Evolutionary conservation across 2,888 invertebrate genomes (phyloP), one percentile per base, ranked within the genome.

Genomic region (Nomada lathburiana): DNA sequence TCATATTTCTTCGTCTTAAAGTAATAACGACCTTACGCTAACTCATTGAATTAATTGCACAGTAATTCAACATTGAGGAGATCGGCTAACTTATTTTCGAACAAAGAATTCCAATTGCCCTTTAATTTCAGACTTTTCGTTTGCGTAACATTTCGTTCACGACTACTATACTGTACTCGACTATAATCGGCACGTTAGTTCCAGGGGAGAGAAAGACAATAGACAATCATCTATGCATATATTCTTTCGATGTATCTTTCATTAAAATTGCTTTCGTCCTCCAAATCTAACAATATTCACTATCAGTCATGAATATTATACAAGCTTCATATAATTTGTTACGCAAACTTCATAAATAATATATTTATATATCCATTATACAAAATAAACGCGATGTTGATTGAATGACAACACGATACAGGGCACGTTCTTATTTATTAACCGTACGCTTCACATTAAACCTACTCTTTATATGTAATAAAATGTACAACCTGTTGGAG

Each of bases 401-500:
- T 69, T 9, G 11, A 63, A 65, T 52, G 36, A 75, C 57, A 67
- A 65, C 29, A 67, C n/a, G 3, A 53, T 59, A 36, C 11, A 67
- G 2, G 44, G 53, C 55, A 60, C 63, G 57, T 70, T 26, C 65
- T 80, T 72, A 85, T 78, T 88, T 80, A 79, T 76, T 85, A 68
- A 57, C 26, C 29, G 1, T 75, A 71, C 50, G 62, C 53, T 72
- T 47, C 16, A 36, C 65, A 71, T 80, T 75, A 76, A 82, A 69
- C 23, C 59, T 84, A 85, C 36, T 69, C 53, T 63, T 55, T 70
- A 55, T 59, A 69, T 13, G 42, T 83, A 82, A 67, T 84, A 71
- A 86, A 87, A 88, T 87, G 80, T 87, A 87, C 87, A 87, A 75
- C 60, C 63, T 70, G 44, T 71, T 11, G 26, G 18, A 80, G 29